These are phyloP conservation scores for Enteromius afrohamiltoni DNA, from an alignment of 2,797 vertebrate genomes.

Conservation along the genomic window DNA sequence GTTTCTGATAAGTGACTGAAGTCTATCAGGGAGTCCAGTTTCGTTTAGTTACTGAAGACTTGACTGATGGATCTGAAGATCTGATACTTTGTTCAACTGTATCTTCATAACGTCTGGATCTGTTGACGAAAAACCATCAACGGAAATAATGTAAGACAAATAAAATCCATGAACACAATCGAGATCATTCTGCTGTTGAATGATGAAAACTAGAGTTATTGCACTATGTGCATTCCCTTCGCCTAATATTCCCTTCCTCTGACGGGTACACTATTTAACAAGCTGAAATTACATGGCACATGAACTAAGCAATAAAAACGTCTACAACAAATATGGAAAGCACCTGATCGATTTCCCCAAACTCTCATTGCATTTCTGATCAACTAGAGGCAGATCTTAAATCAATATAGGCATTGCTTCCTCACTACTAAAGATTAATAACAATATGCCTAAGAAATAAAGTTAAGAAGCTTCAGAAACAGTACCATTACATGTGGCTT, in stretches of 20 bases:
- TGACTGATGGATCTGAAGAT: conserved; percentile 14
- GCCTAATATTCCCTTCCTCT: neutral
- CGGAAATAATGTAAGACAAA: conserved; percentile 5
- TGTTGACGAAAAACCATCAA: conserved; percentile 24
- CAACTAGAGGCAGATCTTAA: conserved; percentile 11
- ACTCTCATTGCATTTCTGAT: conserved; percentile 12
- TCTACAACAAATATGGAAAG: neutral
- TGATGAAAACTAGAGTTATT: conserved; percentile 11
- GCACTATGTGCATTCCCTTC: neutral
- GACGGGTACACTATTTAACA: neutral
- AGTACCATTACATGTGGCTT: neutral
- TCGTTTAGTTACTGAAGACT: conserved; percentile 29
- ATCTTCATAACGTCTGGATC: conserved; percentile 24
- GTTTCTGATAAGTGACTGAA: conserved; percentile 57
- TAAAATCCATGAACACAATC: neutral
- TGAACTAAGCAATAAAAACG: conserved; percentile 7
- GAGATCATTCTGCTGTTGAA: neutral
- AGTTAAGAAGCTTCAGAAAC: neutral
- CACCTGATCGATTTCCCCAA: conserved; percentile 11
- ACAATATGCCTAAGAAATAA: neutral
- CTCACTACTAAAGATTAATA: conserved; percentile 20
- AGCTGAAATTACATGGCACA: neutral
- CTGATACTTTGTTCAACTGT: conserved; percentile 25
- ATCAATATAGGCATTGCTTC: conserved; percentile 16
- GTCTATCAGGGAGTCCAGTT: conserved; percentile 8